phyloP scores from a whole-genome alignment of 2,797 vertebrate species.

The Apodemus agrarius region DNA sequence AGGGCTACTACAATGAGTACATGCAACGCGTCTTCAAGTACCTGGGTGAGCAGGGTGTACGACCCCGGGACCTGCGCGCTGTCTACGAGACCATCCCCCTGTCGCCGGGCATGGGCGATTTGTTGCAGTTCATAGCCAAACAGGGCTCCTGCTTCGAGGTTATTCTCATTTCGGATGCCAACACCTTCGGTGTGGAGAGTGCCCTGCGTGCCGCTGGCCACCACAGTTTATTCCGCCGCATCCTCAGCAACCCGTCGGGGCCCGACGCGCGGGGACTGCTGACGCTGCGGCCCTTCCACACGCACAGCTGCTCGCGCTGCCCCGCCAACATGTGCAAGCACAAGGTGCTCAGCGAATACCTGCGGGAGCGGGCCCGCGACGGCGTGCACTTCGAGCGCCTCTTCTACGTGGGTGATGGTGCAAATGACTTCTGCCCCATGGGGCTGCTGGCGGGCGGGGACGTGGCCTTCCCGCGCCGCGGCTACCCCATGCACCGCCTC shows the following conservation, averaged over 20 bases:
- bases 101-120: slow-evolving; percentile 92
- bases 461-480: slow-evolving; percentile 92
- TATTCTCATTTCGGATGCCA: slow-evolving; percentile 96
- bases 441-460: slow-evolving; percentile 89
- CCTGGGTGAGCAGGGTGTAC: slow-evolving; percentile 94
- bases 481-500: slow-evolving; percentile 96
- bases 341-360: slow-evolving; percentile 92
- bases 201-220: slow-evolving; percentile 90
- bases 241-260: slow-evolving; percentile 95
- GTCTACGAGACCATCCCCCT: slow-evolving; percentile 94
- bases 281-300: slow-evolving; percentile 94
- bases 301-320: slow-evolving; percentile 93
- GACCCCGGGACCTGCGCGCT: slow-evolving; percentile 89
- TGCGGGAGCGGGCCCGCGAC: slow-evolving; percentile 91
- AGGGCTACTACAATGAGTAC: slow-evolving; percentile 95
- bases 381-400: slow-evolving; percentile 92
- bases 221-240: slow-evolving; percentile 91
- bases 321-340: slow-evolving; percentile 98
- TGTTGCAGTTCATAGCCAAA: slow-evolving; percentile 93
- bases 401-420: slow-evolving; percentile 96
- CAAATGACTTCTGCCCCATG: slow-evolving; percentile 97
- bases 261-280: slow-evolving; percentile 93
- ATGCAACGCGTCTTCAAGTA: slow-evolving; percentile 94
- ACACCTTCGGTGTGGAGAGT: slow-evolving; percentile 94
- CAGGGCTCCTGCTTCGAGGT: slow-evolving; percentile 93